Base-by-base conservation (phyloP, 2,888 invertebrate species). In the Thymelicus sylvestris region DNA sequence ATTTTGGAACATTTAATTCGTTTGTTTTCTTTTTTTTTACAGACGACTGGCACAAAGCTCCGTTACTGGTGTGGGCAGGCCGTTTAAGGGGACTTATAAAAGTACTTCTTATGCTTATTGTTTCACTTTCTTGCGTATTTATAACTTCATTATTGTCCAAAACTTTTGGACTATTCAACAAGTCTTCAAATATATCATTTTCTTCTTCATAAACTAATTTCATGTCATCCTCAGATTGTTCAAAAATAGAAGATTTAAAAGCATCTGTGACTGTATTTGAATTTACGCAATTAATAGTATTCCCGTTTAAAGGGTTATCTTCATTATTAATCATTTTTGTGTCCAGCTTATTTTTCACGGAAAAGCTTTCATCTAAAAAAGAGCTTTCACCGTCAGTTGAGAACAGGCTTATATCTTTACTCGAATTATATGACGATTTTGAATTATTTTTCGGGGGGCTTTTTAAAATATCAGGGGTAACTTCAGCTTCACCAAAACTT, bases 291-390 rank as follows among this genome's bases (percentile, higher is more conserved):
- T 74, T 64, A n/a, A 10, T 38, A 12, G 59, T 50, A 67, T 62
- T 73, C 65, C 47, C 44, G 59, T 50, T 48, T 59, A 83, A 67
- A 78, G 74, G 82, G 80, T 74, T 76, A 77, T 15, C 77, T 76
- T 31, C 44, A 31, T n/a, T 73, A 24, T 61, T 73, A 70, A 74
- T 41, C 19, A 48, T 44, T 64, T 75, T 75, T 71, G 85, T 89
- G 76, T 85, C 91, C 39, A 55, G 15, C 94, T 91, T 19, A 94
- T 80, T 95, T 90, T 59, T 90, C 86, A 76, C 76, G 44, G 93
- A 90, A 50, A 95, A 85, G 78, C 95, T 95, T 63, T 95, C 95
- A 75, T 94, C 95, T 80, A 95, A 95, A 62, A 95, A 80, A 83
- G 94, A 94, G 84, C 93, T 94, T 66, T 92, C 91, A 50, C 89